Evolutionary conservation across 2,888 invertebrate species (phyloP).

Genomic region (Watsonalla binaria): DNA sequence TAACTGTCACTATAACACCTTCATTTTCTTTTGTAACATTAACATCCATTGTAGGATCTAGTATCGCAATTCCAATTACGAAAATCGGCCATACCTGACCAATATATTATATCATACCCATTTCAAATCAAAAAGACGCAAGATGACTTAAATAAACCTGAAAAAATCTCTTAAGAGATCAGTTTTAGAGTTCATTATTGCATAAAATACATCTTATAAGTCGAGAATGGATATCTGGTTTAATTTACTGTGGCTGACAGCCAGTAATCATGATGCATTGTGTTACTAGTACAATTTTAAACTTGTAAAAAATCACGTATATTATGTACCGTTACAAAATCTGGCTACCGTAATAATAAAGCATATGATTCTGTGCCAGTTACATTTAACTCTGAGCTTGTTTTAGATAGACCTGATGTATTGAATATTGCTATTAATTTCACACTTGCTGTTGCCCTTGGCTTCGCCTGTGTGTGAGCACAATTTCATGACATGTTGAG

Average conservation of each 20-base stretch:
- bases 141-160: constrained; percentile 22
- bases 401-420: constrained; percentile 2
- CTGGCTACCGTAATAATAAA: constrained; percentile 29
- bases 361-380: constrained; percentile 15
- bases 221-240: constrained; percentile 21
- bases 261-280: constrained; percentile 45
- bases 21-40: constrained; percentile 7
- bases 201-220: background rate
- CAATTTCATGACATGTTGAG: background rate
- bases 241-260: constrained; percentile 42
- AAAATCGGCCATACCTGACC: constrained; percentile 30
- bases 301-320: constrained; percentile 32
- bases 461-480: background rate
- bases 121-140: constrained; percentile 30
- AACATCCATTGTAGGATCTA: constrained; percentile 7
- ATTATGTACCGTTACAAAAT: constrained; percentile 29
- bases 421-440: constrained; percentile 1
- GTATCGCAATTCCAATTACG: constrained; percentile 27
- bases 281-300: constrained; percentile 31
- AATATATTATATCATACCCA: constrained; percentile 33
- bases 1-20: background rate
- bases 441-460: background rate
- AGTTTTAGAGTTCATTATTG: constrained; percentile 1
- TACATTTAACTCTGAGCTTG: constrained; percentile 10
- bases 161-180: constrained; percentile 13